phyloP scores from a whole-genome alignment of 2,113 vertebrate species.

The Heterotis niloticus region DNA sequence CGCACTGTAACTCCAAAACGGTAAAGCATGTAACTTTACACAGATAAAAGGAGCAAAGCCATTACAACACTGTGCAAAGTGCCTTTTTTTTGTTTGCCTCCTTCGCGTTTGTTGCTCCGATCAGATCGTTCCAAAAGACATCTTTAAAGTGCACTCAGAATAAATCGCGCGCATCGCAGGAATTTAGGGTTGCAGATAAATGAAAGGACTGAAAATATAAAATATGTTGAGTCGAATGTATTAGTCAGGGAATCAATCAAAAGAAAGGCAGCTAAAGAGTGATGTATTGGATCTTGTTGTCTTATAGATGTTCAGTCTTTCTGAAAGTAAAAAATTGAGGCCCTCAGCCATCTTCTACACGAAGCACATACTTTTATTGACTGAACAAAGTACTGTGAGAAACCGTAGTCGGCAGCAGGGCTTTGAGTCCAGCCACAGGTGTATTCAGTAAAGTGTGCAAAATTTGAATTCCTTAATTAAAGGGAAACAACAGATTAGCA shows the following conservation, averaged over 20 bases:
- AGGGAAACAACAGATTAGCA: no score
- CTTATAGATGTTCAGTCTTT: neutral
- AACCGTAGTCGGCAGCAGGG: no score
- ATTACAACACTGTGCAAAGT: conserved; percentile 6
- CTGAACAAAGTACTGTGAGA: neutral
- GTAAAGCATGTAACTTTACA: neutral
- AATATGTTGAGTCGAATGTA: neutral
- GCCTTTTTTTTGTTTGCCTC: conserved; percentile 11
- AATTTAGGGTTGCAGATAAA: neutral
- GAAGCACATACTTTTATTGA: neutral
- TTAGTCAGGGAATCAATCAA: neutral
- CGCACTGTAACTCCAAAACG: neutral
- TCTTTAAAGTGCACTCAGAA: conserved; percentile 1
- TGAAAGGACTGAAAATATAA: conserved; percentile 10
- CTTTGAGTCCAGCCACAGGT: no score
- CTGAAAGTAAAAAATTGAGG: neutral
- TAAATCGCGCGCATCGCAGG: neutral
- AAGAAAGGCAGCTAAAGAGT: neutral
- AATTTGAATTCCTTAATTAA: no score
- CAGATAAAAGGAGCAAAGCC: neutral
- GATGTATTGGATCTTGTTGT: neutral
- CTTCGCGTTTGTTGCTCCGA: neutral
- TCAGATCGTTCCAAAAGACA: neutral
- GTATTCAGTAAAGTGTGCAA: no score
- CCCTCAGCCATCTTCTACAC: neutral